Conservation (phyloP, 2,797 vertebrate species). For the Acrocephalus scirpaceus region DNA sequence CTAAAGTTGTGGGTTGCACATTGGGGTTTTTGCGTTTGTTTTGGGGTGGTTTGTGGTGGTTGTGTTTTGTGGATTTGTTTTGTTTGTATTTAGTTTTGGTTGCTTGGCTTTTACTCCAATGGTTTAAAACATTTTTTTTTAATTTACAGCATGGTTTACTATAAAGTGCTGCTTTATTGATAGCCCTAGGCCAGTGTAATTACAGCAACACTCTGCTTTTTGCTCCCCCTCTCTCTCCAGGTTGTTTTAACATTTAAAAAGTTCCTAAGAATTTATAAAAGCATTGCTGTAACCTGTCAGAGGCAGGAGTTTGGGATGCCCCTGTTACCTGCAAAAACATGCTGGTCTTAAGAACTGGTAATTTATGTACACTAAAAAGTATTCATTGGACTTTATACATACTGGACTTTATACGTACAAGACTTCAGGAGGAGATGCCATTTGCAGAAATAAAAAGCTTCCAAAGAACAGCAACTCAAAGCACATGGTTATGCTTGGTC, state of each 20-base stretch:
- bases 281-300: background rate
- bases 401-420: background rate
- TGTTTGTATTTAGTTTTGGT: background rate
- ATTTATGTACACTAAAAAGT: background rate
- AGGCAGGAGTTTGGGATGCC: background rate
- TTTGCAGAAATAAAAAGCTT: background rate
- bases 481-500: background rate
- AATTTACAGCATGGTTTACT: background rate
- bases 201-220: accelerated
- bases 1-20: background rate
- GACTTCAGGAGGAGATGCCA: background rate
- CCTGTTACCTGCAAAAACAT: background rate
- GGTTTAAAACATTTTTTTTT: background rate
- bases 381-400: background rate
- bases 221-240: background rate
- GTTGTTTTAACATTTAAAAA: background rate
- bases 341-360: background rate
- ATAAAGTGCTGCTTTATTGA: background rate
- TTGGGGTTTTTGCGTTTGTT: background rate
- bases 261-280: background rate
- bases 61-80: background rate
- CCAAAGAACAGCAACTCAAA: background rate
- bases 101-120: background rate
- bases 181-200: background rate
- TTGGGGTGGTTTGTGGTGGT: background rate